Evolutionary conservation across 2,113 vertebrate genomes (phyloP).

Genomic region (Mus spicilegus): DNA sequence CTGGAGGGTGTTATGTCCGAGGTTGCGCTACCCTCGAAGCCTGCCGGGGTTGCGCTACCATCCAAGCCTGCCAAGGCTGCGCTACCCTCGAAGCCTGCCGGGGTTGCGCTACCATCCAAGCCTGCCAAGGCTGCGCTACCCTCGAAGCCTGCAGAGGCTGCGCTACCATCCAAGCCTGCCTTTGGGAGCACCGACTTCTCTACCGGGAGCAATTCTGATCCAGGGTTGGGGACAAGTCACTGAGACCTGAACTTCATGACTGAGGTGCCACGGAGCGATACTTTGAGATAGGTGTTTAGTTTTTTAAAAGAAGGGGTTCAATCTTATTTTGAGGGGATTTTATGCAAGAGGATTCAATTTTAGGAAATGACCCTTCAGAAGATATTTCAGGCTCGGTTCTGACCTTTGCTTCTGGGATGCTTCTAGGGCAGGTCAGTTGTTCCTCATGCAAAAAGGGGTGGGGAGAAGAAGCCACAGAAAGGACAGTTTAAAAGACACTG

Average conservation of each 20-base stretch:
- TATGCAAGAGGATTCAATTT: neutral
- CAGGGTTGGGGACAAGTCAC: neutral
- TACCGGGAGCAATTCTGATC: neutral
- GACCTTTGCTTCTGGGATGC: neutral
- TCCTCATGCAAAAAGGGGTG: too few species aligned
- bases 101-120: too few species aligned
- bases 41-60: too few species aligned
- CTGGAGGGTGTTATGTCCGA: neutral
- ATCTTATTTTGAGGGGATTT: neutral
- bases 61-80: too few species aligned
- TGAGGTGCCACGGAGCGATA: neutral
- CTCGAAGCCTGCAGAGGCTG: neutral
- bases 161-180: neutral
- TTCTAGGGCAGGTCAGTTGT: neutral
- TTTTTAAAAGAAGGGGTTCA: neutral
- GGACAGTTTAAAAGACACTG: neutral
- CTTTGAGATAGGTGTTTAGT: neutral
- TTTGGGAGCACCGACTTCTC: neutral
- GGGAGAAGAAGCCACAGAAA: neutral
- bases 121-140: too few species aligned
- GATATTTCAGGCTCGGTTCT: neutral
- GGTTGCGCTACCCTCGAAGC: neutral
- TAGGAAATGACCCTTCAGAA: neutral
- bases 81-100: too few species aligned
- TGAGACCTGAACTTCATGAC: neutral